Base-by-base conservation (phyloP, 2,797 vertebrate genomes). In the Etheostoma perlongum region DNA sequence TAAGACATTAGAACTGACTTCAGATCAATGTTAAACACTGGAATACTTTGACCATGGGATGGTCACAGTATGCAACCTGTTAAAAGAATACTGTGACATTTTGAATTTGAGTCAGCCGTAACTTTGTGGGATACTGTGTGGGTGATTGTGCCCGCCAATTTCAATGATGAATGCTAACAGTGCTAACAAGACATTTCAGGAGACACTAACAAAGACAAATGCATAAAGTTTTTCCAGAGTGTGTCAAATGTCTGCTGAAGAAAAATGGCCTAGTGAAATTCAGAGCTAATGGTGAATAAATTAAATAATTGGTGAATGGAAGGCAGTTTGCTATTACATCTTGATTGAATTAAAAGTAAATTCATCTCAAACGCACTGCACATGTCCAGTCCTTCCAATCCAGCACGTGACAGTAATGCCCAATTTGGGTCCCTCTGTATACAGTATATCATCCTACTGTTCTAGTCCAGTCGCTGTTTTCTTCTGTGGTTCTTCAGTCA, bases 321-420 rank as follows among this genome's bases (percentile, higher is more conserved):
- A 72, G 80, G 84, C 79, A 81, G 84, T 81, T 74, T 70, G 74
- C 79, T 61, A 80, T 79, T 59, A 73, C 71, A 67, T 64, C 84
- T 79, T 85, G 78, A 91, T 82, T 86, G 67, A 85, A 88, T 90
- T 86, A 83, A 91, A 89, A 83, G 74, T 70, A 36, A 82, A 89
- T 86, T 81, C 21, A 77, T 88, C 81, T 85, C 55, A 73, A 65
- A 46, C 57, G 30, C 60, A 80, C 82, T 58, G 73, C 79, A 76
- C 54, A 52, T 62, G 64, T 86, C 76, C 78, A 63, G 69, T 67
- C 77, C 71, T 42, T 81, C 70, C 47, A 62, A 78, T 55, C 59
- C 54, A 67, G 64, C 64, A 87, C 19, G 54, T 85, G 83, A 89
- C 82, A 82, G 57, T 83, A 84, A 87, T 83, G 83, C 79, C 75